phyloP scores from a whole-genome alignment of 2,888 invertebrate species.

The Leptinotarsa peninsularis region DNA sequence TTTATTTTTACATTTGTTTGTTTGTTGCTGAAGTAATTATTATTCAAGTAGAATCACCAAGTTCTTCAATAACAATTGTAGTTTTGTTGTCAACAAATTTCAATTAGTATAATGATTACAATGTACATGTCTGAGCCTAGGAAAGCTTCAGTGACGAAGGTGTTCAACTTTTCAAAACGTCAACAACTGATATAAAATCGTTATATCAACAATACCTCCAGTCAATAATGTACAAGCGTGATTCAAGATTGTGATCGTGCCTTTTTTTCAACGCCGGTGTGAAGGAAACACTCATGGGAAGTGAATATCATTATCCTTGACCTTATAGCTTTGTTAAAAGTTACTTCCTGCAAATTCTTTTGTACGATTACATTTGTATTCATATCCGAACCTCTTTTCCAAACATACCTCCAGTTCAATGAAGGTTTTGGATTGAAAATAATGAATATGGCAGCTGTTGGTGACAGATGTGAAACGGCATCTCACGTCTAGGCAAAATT shows the following conservation, averaged over 20 bases:
- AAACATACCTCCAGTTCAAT: neutral
- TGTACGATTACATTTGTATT: constrained; percentile 1
- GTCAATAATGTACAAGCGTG: neutral
- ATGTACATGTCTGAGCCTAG: neutral
- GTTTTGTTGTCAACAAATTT: neutral
- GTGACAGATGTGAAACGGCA: neutral
- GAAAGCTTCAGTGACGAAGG: neutral
- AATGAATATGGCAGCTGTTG: neutral
- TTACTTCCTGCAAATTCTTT: constrained; percentile 9
- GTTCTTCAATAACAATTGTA: neutral
- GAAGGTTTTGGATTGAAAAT: neutral
- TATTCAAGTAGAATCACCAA: neutral
- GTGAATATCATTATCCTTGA: constrained; percentile 11
- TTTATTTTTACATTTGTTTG: neutral
- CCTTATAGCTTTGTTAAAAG: constrained; percentile 5
- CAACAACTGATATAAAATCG: constrained; percentile 6
- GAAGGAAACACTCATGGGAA: constrained; percentile 14
- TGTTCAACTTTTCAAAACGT: constrained; percentile 12
- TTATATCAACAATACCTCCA: constrained; percentile 1
- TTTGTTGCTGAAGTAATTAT: neutral
- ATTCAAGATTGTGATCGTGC: neutral
- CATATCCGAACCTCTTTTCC: neutral
- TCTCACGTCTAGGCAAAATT: too few relatives aligned
- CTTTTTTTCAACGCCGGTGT: constrained; percentile 6
- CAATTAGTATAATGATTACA: neutral